These are phyloP conservation scores for Glossosoma conforme DNA, from an alignment of 1,140 invertebrate genomes.

Conservation along the genomic window DNA sequence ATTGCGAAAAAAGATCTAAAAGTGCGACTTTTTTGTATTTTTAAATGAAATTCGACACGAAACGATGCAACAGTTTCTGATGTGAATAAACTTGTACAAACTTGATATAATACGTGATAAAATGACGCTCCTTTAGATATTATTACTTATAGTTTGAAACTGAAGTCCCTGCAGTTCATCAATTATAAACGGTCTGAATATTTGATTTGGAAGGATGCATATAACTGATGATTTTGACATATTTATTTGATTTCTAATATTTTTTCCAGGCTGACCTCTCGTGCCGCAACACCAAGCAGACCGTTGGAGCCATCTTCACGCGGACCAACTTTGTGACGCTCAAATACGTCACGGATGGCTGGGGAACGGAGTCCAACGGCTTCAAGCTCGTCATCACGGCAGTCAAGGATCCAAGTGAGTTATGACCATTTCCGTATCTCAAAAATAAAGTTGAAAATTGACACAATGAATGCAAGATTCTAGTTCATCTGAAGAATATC, in stretches of 20 bases:
- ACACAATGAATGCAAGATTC: too few relatives aligned
- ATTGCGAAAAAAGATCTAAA: too few relatives aligned
- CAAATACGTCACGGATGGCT: conserved; percentile 88
- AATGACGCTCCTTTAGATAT: too few relatives aligned
- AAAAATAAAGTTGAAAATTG: too few relatives aligned
- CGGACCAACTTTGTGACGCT: conserved; percentile 89
- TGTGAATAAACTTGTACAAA: too few relatives aligned
- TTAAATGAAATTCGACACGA: too few relatives aligned
- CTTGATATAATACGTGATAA: too few relatives aligned
- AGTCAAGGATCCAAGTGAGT: conserved; percentile 88
- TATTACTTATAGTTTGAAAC: background rate
- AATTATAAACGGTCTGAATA: background rate
- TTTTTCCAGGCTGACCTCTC: conserved; percentile 77
- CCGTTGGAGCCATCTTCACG: conserved; percentile 81
- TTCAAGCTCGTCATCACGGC: conserved; percentile 91
- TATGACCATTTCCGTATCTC: too few relatives aligned
- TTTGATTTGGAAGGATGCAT: background rate
- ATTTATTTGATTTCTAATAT: conserved; percentile 24
- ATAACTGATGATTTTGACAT: background rate
- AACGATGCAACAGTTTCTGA: too few relatives aligned
- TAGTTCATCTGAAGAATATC: too few relatives aligned
- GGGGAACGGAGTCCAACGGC: conserved; percentile 85
- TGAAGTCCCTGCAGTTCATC: background rate
- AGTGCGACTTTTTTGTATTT: too few relatives aligned
- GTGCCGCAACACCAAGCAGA: conserved; percentile 82